Conservation (phyloP, 2,888 invertebrate genomes). For the Stenolophus ochropezus region DNA sequence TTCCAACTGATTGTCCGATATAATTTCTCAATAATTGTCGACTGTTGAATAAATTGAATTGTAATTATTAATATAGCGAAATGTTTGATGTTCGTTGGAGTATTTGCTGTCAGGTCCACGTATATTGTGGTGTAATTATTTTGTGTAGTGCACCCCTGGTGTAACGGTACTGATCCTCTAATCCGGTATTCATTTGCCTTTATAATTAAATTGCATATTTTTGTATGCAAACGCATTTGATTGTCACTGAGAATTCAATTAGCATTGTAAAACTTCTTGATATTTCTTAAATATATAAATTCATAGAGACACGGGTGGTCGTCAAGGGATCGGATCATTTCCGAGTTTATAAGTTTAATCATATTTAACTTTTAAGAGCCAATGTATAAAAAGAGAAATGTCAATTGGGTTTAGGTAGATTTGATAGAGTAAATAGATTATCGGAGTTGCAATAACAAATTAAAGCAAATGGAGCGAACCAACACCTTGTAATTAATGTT, state of each 20-base stretch:
- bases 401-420: not conserved
- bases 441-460: conserved; percentile 1
- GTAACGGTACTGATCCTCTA: conserved; percentile 3
- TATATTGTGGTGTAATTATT: not conserved
- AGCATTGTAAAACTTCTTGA: not conserved
- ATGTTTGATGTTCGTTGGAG: not conserved
- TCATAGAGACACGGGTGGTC: too few species aligned
- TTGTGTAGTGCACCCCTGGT: not conserved
- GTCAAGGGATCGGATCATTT: too few species aligned
- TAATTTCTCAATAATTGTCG: too few species aligned
- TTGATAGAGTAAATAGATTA: not conserved
- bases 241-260: not conserved
- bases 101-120: not conserved
- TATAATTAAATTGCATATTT: conserved; percentile 35
- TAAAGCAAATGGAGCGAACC: conserved; percentile 14
- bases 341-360: not conserved
- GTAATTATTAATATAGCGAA: not conserved
- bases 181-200: conserved; percentile 36
- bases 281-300: not conserved
- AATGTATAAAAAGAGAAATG: not conserved
- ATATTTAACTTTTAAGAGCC: not conserved
- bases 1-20: too few species aligned
- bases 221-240: conserved; percentile 25
- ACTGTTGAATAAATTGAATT: not conserved
- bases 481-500: conserved; percentile 31